Evolutionary conservation across 1,140 invertebrate genomes (phyloP).

Genomic region (Orchesella cincta): DNA sequence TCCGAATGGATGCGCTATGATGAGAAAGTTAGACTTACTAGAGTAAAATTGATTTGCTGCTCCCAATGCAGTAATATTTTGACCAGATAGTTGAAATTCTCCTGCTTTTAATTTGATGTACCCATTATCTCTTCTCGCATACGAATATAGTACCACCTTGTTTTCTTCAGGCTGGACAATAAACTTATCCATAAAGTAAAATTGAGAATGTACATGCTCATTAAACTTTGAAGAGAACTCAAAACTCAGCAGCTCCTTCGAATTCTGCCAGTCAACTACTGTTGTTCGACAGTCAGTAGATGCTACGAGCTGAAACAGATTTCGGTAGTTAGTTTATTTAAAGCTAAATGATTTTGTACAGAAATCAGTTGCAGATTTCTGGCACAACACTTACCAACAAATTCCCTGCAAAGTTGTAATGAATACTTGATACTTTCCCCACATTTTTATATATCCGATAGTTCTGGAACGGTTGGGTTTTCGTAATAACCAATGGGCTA

Average conservation of each 20-base stretch:
- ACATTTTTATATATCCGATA: constrained; percentile 37
- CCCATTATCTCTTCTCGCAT: background rate
- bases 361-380: background rate
- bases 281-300: constrained; percentile 38
- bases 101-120: constrained; percentile 33
- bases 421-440: constrained; percentile 28
- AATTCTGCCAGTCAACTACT: constrained; percentile 34
- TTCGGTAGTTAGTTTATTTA: background rate
- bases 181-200: constrained; percentile 50
- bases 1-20: background rate
- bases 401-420: constrained; percentile 41
- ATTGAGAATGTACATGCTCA: constrained; percentile 43
- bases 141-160: constrained; percentile 42
- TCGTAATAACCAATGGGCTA: constrained; percentile 36
- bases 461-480: constrained; percentile 27
- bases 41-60: constrained; percentile 48
- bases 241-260: constrained; percentile 28
- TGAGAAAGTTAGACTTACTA: constrained; percentile 25
- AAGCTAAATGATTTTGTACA: background rate
- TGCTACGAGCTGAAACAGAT: constrained; percentile 30
- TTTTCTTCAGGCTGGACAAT: constrained; percentile 47
- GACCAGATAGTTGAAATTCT: constrained; percentile 32
- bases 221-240: constrained; percentile 46
- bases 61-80: constrained; percentile 44
- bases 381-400: constrained; percentile 24